Base-by-base conservation (phyloP, 2,113 vertebrate species). In the Hydrochoerus hydrochaeris region DNA sequence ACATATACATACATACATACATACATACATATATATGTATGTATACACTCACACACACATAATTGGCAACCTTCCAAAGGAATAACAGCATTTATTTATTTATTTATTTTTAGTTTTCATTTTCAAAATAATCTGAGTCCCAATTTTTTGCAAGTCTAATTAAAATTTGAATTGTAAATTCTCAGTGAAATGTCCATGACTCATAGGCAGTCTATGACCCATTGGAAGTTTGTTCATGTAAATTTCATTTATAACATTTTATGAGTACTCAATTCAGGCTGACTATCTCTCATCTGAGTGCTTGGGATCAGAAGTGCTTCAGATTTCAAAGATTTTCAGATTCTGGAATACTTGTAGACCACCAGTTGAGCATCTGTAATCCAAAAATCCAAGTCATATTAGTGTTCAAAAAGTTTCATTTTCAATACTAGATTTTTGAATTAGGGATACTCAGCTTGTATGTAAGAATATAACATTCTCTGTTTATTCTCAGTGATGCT, bases 201-300 rank as follows among this genome's bases (percentile, higher is more conserved):
- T 49, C 75, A 73, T 54, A 62, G 7, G 19, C 63, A 85, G 14
- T 94, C 54, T 19, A n/a, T 90, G 75, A 41, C 67, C n/a, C 75
- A 73, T 54, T 57, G 3, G 26, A 78, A 89, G 35, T 63, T 84
- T 7, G 30, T 63, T 84, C 7, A 2, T 69, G 7, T 65, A 54
- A 77, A 63, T 85, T 96, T 92, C 80, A 84, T 88, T 92, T 85
- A 12, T 63, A 87, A 75, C 35, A 65, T 90, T 88, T 92, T 96
- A 41, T 80, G 90, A 80, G n/a, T 94, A 63, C 9, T 22, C 8
- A 17, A 3, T 57, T 46, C 26, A 57, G 24, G 17, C 19, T 41
- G 17, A 73, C 8, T 58, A 44, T 32, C 69, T 52, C 26, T 63
- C 44, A 63, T 62, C 58, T 85, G 38, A 44, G 32, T 22, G 3